These are phyloP conservation scores for Nothobranchius furzeri DNA, from an alignment of 2,113 vertebrate genomes.

Conservation along the genomic window DNA sequence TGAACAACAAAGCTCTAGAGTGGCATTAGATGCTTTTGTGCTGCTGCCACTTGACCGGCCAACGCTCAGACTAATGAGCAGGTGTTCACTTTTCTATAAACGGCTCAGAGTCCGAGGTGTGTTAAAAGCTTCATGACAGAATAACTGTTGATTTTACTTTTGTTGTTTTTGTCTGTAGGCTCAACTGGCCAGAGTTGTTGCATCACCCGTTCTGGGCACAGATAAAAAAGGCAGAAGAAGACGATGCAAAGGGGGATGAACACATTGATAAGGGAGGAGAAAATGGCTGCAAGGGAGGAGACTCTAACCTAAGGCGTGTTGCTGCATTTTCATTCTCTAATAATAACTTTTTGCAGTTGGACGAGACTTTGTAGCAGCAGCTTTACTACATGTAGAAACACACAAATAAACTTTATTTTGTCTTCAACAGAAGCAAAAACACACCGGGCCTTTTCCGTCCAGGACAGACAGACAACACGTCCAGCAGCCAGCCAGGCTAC, in stretches of 20 bases:
- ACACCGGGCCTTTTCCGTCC: background rate
- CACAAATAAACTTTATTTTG: too few relatives aligned
- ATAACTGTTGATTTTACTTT: background rate
- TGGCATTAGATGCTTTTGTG: background rate
- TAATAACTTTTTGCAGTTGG: background rate
- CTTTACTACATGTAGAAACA: background rate
- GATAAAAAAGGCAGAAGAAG: constrained; percentile 50
- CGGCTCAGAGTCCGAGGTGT: background rate
- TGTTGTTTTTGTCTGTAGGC: constrained; percentile 62
- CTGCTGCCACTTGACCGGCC: background rate
- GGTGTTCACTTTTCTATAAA: background rate
- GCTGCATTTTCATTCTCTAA: background rate
- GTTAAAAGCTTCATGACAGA: background rate
- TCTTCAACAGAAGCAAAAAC: constrained; percentile 23
- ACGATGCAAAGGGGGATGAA: constrained; percentile 1
- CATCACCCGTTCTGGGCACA: constrained; percentile 88
- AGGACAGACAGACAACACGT: background rate
- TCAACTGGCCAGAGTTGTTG: constrained; percentile 82
- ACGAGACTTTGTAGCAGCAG: background rate
- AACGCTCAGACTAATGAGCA: background rate
- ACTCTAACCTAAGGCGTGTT: constrained; percentile 31
- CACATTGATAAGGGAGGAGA: constrained; percentile 2
- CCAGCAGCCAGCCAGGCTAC: constrained; percentile 5
- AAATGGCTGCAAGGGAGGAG: background rate
- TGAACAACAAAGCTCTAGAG: background rate